A percentile compares a stretch with the other conserved stretches of the same genome.
These are phyloP conservation scores for Limnephilus marmoratus DNA, from an alignment of 2,888 invertebrate species.

Conservation along the genomic window DNA sequence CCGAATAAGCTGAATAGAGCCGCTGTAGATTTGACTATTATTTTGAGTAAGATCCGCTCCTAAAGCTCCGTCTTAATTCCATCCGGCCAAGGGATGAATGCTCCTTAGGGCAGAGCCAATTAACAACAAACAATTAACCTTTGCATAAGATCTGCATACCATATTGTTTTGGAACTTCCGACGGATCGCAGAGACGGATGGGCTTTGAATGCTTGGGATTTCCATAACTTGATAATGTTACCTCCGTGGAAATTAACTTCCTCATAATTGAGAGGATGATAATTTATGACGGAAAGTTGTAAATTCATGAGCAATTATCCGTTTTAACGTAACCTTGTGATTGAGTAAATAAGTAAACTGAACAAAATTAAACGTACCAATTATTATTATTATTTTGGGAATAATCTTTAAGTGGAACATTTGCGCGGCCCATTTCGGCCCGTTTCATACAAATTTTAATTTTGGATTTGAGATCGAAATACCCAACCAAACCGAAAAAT, in stretches of 20 bases:
- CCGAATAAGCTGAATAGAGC: conserved; percentile 2
- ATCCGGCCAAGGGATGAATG: conserved; percentile 5
- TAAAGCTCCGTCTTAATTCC: conserved; percentile 38
- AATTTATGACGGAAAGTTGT: neutral
- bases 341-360: neutral
- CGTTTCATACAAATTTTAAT: too few species aligned
- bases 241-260: neutral
- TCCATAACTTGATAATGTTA: neutral
- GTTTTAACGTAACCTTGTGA: neutral
- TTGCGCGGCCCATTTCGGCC: too few species aligned
- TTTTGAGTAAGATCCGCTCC: neutral
- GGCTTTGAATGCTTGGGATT: conserved; percentile 14
- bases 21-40: neutral
- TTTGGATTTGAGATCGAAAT: too few species aligned
- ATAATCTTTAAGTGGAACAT: too few species aligned
- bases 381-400: too few species aligned
- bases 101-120: conserved; percentile 51
- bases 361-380: too few species aligned
- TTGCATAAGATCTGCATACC: conserved; percentile 65
- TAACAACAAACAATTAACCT: conserved; percentile 65
- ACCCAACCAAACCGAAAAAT: too few species aligned
- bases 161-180: conserved; percentile 53
- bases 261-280: neutral
- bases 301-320: neutral
- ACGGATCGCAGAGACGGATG: conserved; percentile 48